A percentile compares a stretch with the other conserved stretches of the same genome.
phyloP scores from a whole-genome alignment of 1,140 invertebrate species.

The Drosophila chauvacae region DNA sequence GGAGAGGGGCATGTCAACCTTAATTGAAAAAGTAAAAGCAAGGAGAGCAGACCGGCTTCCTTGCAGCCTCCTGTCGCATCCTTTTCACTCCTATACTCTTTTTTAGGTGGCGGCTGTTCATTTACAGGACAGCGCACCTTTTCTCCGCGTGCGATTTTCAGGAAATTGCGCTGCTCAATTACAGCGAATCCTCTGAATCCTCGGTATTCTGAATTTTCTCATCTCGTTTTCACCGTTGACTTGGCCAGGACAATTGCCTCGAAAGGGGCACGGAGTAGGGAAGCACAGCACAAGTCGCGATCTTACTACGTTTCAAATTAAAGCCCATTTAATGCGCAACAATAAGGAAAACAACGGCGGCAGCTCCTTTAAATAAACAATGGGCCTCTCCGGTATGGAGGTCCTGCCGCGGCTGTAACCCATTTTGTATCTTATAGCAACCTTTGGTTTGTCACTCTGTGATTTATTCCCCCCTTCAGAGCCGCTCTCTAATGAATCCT shows the following conservation, averaged over 20 bases:
- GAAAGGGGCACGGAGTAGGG: conserved; percentile 15
- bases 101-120: conserved; percentile 63
- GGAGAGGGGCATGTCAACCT: conserved; percentile 70
- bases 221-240: conserved; percentile 68
- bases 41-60: conserved; percentile 40
- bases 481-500: conserved; percentile 45
- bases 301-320: conserved; percentile 78
- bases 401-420: conserved; percentile 16
- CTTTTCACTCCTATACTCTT: conserved; percentile 26
- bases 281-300: conserved; percentile 28
- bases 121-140: conserved; percentile 79
- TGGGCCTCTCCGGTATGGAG: conserved; percentile 6
- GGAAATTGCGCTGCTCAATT: conserved; percentile 78
- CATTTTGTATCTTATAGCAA: conserved; percentile 38
- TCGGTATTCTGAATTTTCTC: conserved; percentile 41
- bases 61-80: conserved; percentile 56
- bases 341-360: conserved; percentile 41
- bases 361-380: conserved; percentile 64
- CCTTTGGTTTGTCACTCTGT: conserved; percentile 12
- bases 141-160: conserved; percentile 61
- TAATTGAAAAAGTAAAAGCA: conserved; percentile 74
- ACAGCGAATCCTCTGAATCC: conserved; percentile 42
- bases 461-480: conserved; percentile 38
- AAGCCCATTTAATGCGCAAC: conserved; percentile 78
- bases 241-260: conserved; percentile 65